Base-by-base conservation (phyloP, 2,113 vertebrate genomes). In the Genyomyrus donnyi region DNA sequence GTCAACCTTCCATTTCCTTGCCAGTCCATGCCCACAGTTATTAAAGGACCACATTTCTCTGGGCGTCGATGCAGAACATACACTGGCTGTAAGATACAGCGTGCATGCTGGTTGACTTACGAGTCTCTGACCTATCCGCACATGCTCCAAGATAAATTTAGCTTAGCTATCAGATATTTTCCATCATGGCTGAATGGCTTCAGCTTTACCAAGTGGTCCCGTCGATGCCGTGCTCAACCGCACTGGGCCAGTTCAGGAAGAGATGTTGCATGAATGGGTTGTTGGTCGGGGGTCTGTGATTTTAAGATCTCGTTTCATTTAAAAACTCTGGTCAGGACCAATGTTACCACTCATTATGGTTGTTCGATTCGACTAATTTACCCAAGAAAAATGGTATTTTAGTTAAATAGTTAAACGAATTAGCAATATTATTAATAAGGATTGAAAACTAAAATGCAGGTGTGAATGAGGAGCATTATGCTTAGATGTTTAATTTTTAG, bases 161-260 rank as follows among this genome's bases (percentile, higher is more conserved):
- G 83, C 83, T 85, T 85, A 85, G 83, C 83, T 85, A n/a, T 48
- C 83, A 85, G 83, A 46, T 85, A 48, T 48, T 85, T 85, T 85
- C 83, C 45, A 46, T 48, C 19, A n/a, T 85, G 45, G 45, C 19
- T 48, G 24, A 85, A 48, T 13, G 42, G 74, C 74, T 80, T 80
- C 74, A 80, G 35, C 83, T 85, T 85, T n/a, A 9, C 45, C 45
- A 48, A 48, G 80, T 1, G 45, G 24, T n/a, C 8, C 42, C 0
- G 2, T 11, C 46, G 45, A 48, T 13, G 39, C 21, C 39, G 31
- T 39, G 35, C 35, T 80, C 0, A 5, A 5, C 19, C 5, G 19
- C 19, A 56, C 19, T 56, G 53, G 19, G 53, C 19, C 19, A 21
- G 19, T 19, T 80, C 15, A 19, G 74, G 31, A 39, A 80, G 11